These are phyloP conservation scores for Cyprinodon variegatus DNA, from an alignment of 2,113 vertebrate species.

Conservation along the genomic window DNA sequence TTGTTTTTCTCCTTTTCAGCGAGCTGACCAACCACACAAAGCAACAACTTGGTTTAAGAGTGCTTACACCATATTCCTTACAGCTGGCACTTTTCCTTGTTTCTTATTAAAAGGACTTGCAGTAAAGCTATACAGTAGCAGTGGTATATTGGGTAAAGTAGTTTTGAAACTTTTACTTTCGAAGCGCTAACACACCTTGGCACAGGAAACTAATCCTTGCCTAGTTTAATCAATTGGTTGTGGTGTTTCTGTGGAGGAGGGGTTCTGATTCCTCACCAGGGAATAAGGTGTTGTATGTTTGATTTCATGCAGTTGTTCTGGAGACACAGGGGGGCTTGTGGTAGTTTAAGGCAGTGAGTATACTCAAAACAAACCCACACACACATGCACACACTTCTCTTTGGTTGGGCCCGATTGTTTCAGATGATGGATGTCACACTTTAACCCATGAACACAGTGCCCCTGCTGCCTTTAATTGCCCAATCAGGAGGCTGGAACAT, in stretches of 20 bases:
- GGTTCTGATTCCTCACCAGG: conserved; percentile 57
- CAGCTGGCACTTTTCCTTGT: background rate
- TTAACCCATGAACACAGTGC: conserved; percentile 70
- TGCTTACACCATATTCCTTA: background rate
- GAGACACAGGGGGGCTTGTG: conserved; percentile 59
- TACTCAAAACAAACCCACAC: conserved; percentile 24
- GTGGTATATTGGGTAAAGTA: background rate
- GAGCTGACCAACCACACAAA: background rate
- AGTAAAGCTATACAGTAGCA: background rate
- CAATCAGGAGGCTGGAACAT: conserved; percentile 78
- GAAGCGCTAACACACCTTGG: background rate
- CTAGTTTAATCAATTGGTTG: conserved; percentile 61
- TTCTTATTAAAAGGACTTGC: background rate
- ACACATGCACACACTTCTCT: conserved; percentile 33
- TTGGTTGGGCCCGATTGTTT: conserved; percentile 71
- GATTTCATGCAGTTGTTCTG: conserved; percentile 73
- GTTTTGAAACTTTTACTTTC: background rate
- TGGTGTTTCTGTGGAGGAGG: conserved; percentile 17
- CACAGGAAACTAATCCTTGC: conserved; percentile 7
- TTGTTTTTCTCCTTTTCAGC: background rate
- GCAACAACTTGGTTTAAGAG: background rate
- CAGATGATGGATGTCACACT: conserved; percentile 78
- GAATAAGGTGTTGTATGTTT: conserved; percentile 70
- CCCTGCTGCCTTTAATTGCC: conserved; percentile 81
- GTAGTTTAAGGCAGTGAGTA: conserved; percentile 52